phyloP scores from a whole-genome alignment of 92 coral and sea anemone species.

The Isaurus tuberculatus region DNA sequence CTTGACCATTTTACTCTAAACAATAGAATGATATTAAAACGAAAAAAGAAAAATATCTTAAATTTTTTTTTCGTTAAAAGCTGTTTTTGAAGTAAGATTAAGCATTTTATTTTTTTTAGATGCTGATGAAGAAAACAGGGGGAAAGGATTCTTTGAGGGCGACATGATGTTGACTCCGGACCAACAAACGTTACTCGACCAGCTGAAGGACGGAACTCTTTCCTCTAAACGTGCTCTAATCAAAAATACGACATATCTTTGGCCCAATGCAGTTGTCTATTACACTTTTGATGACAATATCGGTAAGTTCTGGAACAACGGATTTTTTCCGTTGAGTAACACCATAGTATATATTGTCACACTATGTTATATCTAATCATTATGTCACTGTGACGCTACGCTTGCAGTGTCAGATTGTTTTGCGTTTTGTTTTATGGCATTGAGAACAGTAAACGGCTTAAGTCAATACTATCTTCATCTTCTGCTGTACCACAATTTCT shows the following conservation, averaged over 20 bases:
- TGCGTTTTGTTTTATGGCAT: too few species aligned
- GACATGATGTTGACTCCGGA: conserved; percentile 83
- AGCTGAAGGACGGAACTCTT: conserved; percentile 57
- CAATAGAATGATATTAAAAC: too few species aligned
- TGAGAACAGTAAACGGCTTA: not conserved
- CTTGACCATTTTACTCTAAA: too few species aligned
- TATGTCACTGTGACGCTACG: too few species aligned
- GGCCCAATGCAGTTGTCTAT: conserved; percentile 80
- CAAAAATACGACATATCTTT: conserved; percentile 75
- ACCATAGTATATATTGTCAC: not conserved
- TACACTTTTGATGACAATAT: conserved; percentile 77
- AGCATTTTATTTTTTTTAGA: not conserved
- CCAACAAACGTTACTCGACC: conserved; percentile 67
- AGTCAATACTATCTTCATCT: not conserved
- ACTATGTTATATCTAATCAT: not conserved
- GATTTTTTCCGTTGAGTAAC: not conserved
- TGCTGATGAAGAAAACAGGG: conserved; percentile 84
- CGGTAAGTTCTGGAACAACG: conserved; percentile 54
- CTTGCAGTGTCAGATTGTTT: not conserved
- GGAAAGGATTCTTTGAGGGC: conserved; percentile 87
- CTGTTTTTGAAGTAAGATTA: too few species aligned
- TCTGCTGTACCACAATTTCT: too few species aligned
- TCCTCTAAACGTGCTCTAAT: conserved; percentile 78
- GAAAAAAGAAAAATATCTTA: too few species aligned
- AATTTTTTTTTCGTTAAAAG: too few species aligned